Evolutionary conservation across 2,797 vertebrate genomes (phyloP), one percentile per base, ranked within the genome.

Genomic region (Hippoglossus hippoglossus): DNA sequence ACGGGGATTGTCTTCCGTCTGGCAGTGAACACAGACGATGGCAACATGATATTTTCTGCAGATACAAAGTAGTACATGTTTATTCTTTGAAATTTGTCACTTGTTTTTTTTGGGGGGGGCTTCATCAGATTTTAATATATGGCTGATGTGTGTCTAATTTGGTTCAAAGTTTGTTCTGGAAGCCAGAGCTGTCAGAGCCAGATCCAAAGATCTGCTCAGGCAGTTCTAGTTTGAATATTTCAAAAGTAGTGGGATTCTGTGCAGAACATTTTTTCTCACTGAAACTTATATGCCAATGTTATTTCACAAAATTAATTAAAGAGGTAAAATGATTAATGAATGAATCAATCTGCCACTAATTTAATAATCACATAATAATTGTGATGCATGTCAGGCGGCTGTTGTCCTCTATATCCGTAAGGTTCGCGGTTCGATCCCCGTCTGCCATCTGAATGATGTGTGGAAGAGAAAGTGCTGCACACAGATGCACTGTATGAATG

Each of bases 1-100:
- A 87, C 61, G 50, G 73, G 89, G 79, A 81, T 34, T 67, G 84
- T 81, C 73, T 58, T 62, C 57, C 82, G 77, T 81, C 84, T 85
- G 79, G 68, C 71, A 59, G 58, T 15, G 71, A 59, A 84, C 77
- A 72, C 15, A 41, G 64, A 68, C 41, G n/a, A 73, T 51, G 49
- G 75, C 50, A 26, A 76, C 67, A 67, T 54, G 41, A 46, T 62
- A 39, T 46, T 52, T 90, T 67, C 73, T 79, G 76, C 68, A 84
- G 69, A 86, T 70, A 83, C 66, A 82, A 77, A 85, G 36, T 24
- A 46, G 51, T 70, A 65, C 22, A 68, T 72, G 81, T 80, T 44
- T 70, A 22, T 60, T 75, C 21, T 62, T 55, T 63, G 49, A 47
- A 52, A 61, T 74, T 26, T 67, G 73, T 80, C 44, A 69, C 60